A percentile compares a stretch with the other conserved stretches of the same genome.
Conservation (phyloP, 2,888 invertebrate species). For the Boloria euphrosyne region DNA sequence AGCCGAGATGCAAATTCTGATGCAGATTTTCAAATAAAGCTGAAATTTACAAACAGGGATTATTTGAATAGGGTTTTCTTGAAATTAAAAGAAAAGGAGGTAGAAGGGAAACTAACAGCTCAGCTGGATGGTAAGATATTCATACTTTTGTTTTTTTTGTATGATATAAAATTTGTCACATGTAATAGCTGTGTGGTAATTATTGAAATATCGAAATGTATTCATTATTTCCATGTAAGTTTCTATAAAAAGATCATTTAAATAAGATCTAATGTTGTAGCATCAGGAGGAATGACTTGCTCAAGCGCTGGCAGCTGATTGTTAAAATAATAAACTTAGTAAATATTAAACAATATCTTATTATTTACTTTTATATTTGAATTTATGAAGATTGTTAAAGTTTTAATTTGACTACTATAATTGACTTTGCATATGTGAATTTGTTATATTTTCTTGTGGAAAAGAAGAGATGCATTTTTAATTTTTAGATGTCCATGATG, state of each 20-base stretch:
- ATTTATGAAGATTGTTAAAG: not conserved
- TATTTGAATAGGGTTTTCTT: constrained; percentile 28
- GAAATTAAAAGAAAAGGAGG: constrained; percentile 36
- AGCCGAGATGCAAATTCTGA: constrained; percentile 28
- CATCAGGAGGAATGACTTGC: no score
- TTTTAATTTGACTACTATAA: not conserved
- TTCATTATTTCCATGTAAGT: constrained; percentile 6
- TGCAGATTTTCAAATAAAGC: constrained; percentile 35
- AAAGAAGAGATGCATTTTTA: not conserved
- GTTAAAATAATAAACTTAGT: constrained; percentile 1
- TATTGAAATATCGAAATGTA: not conserved
- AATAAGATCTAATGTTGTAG: not conserved
- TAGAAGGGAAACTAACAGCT: constrained; percentile 37
- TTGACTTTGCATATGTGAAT: not conserved
- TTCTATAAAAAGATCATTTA: not conserved
- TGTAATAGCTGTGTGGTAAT: not conserved
- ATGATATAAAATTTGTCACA: not conserved
- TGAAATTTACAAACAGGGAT: constrained; percentile 34
- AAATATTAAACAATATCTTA: not conserved
- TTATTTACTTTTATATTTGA: no score
- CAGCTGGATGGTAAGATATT: constrained; percentile 34
- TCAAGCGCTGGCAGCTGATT: not conserved
- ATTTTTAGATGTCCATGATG: constrained; percentile 18
- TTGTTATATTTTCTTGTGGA: not conserved
- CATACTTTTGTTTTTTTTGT: not conserved